Base-by-base conservation (phyloP, 2,113 vertebrate genomes). In the Corythornis cristatus region DNA sequence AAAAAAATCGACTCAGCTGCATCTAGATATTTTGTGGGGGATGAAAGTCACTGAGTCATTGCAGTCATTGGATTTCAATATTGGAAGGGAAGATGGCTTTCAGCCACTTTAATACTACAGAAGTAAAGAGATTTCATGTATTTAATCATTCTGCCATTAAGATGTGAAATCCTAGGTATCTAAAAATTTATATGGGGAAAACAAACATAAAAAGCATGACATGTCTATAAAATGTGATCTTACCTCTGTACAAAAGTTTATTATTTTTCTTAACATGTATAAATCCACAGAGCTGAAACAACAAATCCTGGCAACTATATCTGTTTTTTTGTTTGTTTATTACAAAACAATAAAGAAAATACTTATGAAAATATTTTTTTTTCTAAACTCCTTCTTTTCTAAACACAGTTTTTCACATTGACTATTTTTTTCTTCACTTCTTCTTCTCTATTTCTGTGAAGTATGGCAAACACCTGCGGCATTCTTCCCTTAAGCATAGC, bases 121-220 rank as follows among this genome's bases (percentile, higher is more conserved):
- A 45, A 28, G 4, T 22, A 56, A 75, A 65, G 15, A 83, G 11
- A 51, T 37, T 5, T 62, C 18, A 9, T 0, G 0, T 22, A 37
- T 2, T 31, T 74, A 51, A 29, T 20, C 46, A 62, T 11, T 62
- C 4, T 45, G 8, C 21, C 7, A 88, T 15, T 35, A 46, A 66
- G 33, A 45, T 5, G 19, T 26, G 21, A 56, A 78, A 75, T 54
- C 9, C 12, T 6, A 79, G 3, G 3, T 64, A 45, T 76, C 6
- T 43, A 42, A 76, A 64, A 62, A 35, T 25, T 72, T 76, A 3
- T 3, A 1, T 12, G 8, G 6, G 8, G 5, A 68, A 72, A 87
- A 67, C 2, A 61, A 56, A 22, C 46, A 22, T 54, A 45, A 33
- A 2, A 43, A 19, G 2, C 2, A 46, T 8, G 4, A 0, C 3